Base-by-base conservation (phyloP, 2,113 vertebrate species). In the Malurus cyaneus region DNA sequence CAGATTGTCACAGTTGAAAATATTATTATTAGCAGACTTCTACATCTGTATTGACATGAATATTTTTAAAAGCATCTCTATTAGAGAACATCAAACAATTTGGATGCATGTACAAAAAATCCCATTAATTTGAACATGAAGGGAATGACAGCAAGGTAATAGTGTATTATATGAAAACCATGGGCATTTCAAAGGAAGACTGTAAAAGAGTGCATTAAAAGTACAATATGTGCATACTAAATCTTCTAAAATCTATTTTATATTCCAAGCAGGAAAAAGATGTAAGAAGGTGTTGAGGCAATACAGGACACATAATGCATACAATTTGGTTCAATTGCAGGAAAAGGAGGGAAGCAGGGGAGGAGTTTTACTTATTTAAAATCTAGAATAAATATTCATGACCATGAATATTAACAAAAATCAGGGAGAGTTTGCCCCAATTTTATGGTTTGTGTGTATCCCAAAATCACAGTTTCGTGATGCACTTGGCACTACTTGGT, bases 41-140 rank as follows among this genome's bases (percentile, higher is more conserved):
- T 78, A 42, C 49, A 39, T 65, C 23, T 72, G 4, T 82, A 87
- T 60, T 77, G 47, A 82, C 74, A 73, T 39, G n/a, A 74, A 86
- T 65, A 70, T 9, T 44, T 83, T 88, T 85, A 34, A 82, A 94
- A 73, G 26, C 14, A 60, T 81, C 64, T 88, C 34, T 74, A 9
- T 78, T 29, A 76, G 29, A 72, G 11, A 87, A 57, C 36, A 93
- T 59, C 29, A 87, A 66, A 67, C n/a, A 88, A 46, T 76, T 90
- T 71, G 70, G 65, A 86, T 78, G 13, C 23, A 47, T 53, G 11
- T 74, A 56, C 29, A 69, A 93, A 89, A 92, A 83, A 59, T 29
- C n/a, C 61, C 77, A 80, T 44, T 87, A 93, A 50, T 95, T 89
- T 89, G 69, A 91, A 78, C 71, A 88, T 41, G 41, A 86, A 82